Percentiles rank a stretch among this genome's conserved stretches.
Evolutionary conservation across 2,888 invertebrate genomes (phyloP).

Genomic region (Ophonus ardosiacus): DNA sequence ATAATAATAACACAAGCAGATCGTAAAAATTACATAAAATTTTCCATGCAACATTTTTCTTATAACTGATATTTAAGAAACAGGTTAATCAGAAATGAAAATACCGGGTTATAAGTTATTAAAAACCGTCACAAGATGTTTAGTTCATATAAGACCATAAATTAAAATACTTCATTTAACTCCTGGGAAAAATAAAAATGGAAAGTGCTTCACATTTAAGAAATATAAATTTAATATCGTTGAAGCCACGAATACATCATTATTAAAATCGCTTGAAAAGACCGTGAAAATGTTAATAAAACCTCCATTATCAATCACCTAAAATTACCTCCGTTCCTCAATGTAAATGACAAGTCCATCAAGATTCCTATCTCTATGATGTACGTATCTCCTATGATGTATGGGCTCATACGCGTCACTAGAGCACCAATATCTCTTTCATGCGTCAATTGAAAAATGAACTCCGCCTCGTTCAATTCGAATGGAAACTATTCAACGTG

Average conservation of each 20-base stretch:
- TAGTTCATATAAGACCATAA: too few relatives aligned
- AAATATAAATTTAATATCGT: not conserved
- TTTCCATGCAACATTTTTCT: too few relatives aligned
- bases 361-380: not conserved
- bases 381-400: constrained; percentile 13
- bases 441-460: not conserved
- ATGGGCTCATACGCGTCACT: not conserved
- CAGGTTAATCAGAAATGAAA: too few relatives aligned
- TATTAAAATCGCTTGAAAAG: not conserved
- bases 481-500: not conserved
- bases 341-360: constrained; percentile 21
- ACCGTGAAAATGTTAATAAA: not conserved
- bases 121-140: too few relatives aligned
- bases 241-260: not conserved
- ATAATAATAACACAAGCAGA: too few relatives aligned
- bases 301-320: not conserved
- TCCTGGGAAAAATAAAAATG: too few relatives aligned
- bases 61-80: too few relatives aligned
- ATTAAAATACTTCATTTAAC: too few relatives aligned
- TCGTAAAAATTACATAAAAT: too few relatives aligned
- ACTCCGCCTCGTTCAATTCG: not conserved
- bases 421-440: not conserved
- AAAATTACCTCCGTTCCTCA: constrained; percentile 9
- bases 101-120: too few relatives aligned
- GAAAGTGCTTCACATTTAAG: too few relatives aligned